phyloP scores from a whole-genome alignment of 2,888 invertebrate species.

The Tiliacea aurago region DNA sequence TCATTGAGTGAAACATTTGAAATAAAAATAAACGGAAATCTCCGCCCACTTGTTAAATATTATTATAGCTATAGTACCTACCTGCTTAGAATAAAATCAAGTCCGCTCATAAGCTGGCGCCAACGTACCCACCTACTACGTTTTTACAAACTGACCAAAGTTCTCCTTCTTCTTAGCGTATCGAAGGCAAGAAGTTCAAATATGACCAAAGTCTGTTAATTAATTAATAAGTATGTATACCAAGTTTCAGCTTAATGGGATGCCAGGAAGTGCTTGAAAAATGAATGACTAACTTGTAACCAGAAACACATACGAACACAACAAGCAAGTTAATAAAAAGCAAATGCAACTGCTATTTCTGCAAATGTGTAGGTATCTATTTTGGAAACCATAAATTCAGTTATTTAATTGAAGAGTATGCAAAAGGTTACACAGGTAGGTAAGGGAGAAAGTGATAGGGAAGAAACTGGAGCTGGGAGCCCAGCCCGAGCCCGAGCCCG shows the following conservation, averaged over 20 bases:
- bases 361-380: background rate
- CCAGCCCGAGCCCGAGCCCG: too few relatives aligned
- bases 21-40: conserved; percentile 17
- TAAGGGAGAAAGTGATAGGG: background rate
- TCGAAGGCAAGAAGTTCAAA: background rate
- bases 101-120: conserved; percentile 41
- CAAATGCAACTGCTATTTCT: conserved; percentile 1
- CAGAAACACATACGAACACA: background rate
- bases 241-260: background rate
- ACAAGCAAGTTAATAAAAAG: background rate
- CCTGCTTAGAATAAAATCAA: conserved; percentile 3
- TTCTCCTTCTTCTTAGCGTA: too few relatives aligned
- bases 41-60: conserved; percentile 43
- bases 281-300: background rate
- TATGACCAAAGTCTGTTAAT: background rate
- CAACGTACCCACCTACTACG: conserved; percentile 43
- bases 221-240: background rate
- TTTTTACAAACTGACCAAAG: conserved; percentile 29
- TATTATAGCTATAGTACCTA: background rate
- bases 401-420: background rate
- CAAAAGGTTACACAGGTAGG: background rate
- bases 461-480: background rate
- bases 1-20: background rate
- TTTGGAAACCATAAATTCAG: background rate
- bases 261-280: background rate